Evolutionary conservation across 2,888 invertebrate genomes (phyloP), one percentile per base, ranked within the genome.

Genomic region (Furcula furcula): DNA sequence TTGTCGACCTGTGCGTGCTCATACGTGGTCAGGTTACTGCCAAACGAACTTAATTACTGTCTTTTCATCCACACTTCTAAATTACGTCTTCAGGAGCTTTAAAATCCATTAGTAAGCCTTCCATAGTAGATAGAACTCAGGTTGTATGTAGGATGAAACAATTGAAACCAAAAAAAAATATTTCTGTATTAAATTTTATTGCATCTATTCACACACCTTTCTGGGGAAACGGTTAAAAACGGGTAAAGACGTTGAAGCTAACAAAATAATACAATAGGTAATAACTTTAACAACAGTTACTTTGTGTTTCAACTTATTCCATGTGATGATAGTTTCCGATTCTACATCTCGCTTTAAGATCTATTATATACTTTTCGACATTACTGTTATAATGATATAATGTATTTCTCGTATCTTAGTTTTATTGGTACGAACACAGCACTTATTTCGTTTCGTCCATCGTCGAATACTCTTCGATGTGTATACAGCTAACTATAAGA

Each of bases 141-240:
- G n/a, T n/a, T n/a, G n/a, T n/a, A n/a, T n/a, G n/a, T n/a, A 21
- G 28, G 19, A 39, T 32, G 13, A 34, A 29, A 29, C 21, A 42
- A 63, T 66, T 52, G 51, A 54, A 72, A 59, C 38, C 54, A 54
- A 45, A 38, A 43, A n/a, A 32, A 54, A 55, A 63, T 76, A 76
- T 80, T 85, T 87, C 84, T 84, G 87, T 87, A 87, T 86, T 86
- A 84, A 88, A 83, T 88, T 87, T 86, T 89, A 89, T 89, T 89
- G 86, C 87, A 88, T 86, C 88, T 89, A 89, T 88, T 91, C 91
- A 84, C 91, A 92, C 91, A 91, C 80, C 82, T 86, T 82, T 76
- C 68, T 69, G 70, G 70, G 30, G 65, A 75, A 77, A 78, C 75
- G 74, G 73, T 75, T 72, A 69, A 73, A n/a, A n/a, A n/a, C n/a